Evolutionary conservation across 2,113 vertebrate genomes (phyloP), one percentile per base, ranked within the genome.

Genomic region (Cyanoramphus novaezelandiae): DNA sequence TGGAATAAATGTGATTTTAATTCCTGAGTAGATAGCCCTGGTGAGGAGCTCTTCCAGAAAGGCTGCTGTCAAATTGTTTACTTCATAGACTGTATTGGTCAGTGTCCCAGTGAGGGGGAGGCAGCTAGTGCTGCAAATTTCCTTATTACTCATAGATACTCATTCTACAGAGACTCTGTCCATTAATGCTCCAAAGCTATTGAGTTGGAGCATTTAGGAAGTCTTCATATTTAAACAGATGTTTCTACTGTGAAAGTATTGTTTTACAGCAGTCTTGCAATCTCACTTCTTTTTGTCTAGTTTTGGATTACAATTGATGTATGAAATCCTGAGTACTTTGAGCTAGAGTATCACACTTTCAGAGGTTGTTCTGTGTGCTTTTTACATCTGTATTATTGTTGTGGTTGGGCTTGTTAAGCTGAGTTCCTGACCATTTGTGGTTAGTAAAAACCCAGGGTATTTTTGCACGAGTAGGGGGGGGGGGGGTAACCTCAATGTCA

Each of bases 61-160:
- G 65, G 92, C 72, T 87, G 92, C 86, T 80, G 72, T 85, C 68
- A 80, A 85, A 86, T 76, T 95, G 95, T 96, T 96, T 95, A 85
- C 91, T 94, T 94, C 88, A 79, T 17, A 59, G 79, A 77, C 65
- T 21, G 37, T 19, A 33, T 82, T 95, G 96, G 92, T 96, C 91
- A 91, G 70, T 64, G 91, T 96, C 95, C 88, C 91, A 93, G n/a
- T 89, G 93, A 0, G 46, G 93, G 89, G 91, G 92, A 96, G 95
- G 93, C 79, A 86, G 60, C 1, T 64, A 89, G 59, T 11, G 37
- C 81, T 82, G 91, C 4, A 41, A 19, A 78, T 82, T 88, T 80
- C 47, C 75, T 90, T 68, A 28, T 94, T 90, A 70, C 88, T 92
- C 92, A 80, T 35, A 74, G 82, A 77, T 87, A 44, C 37, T 52